Percentiles rank a stretch among this genome's conserved stretches.
Evolutionary conservation across 2,113 vertebrate species (phyloP).

Genomic region (Patagioenas fasciata): DNA sequence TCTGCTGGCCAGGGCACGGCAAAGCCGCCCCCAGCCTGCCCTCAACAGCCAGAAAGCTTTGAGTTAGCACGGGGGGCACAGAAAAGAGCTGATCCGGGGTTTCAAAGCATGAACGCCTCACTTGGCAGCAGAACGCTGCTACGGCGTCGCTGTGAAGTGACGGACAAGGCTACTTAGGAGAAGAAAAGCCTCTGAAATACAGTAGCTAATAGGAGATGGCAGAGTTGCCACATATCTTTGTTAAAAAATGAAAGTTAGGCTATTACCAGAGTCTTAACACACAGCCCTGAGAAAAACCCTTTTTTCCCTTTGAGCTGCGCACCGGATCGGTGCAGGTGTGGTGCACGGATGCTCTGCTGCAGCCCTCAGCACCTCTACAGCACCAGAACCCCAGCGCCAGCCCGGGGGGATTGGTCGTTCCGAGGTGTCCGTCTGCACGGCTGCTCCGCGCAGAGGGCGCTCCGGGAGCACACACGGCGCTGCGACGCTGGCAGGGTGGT

Average conservation of each 20-base stretch:
- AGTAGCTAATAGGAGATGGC: background rate
- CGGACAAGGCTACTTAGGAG: background rate
- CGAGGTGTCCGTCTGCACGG: rapidly evolving
- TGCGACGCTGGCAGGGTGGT: no score
- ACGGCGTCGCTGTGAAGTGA: background rate
- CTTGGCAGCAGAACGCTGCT: background rate
- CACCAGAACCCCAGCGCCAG: background rate
- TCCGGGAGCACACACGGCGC: no score
- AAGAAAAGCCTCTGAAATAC: background rate
- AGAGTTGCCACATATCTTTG: background rate
- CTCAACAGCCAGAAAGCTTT: background rate
- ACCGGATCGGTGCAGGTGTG: no score
- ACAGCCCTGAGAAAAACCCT: background rate
- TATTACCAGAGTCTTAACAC: background rate
- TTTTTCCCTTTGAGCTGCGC: no score
- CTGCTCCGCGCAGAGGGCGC: no score
- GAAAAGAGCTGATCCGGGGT: background rate
- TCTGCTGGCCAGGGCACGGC: background rate
- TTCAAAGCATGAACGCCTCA: background rate
- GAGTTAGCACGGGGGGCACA: background rate
- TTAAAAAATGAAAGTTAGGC: background rate
- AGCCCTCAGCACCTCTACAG: background rate
- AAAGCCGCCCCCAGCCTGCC: background rate
- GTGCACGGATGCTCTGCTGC: rapidly evolving
- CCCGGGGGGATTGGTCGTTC: background rate